A percentile compares a stretch with the other conserved stretches of the same genome.
These are phyloP conservation scores for Micromussa lordhowensis DNA, from an alignment of 92 coral and sea anemone genomes.

Conservation along the genomic window DNA sequence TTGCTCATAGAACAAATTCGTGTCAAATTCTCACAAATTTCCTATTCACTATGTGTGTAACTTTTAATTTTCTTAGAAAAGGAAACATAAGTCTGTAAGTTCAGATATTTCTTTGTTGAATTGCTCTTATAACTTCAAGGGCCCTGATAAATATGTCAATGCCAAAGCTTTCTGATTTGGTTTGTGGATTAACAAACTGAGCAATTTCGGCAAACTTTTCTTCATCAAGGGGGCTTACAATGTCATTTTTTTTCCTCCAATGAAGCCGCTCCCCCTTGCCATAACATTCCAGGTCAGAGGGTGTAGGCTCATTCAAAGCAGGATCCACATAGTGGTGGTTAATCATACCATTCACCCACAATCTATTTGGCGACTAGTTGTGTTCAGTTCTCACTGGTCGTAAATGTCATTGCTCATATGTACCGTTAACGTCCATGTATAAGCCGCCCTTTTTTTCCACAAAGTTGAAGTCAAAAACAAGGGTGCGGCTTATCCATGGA, in stretches of 20 bases:
- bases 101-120: conserved; percentile 32
- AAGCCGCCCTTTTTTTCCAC: too few species aligned
- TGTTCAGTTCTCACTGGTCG: conserved; percentile 64
- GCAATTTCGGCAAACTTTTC: conserved; percentile 48
- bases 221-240: conserved; percentile 54
- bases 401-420: conserved; percentile 50
- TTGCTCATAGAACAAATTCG: conserved; percentile 23
- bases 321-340: conserved; percentile 47
- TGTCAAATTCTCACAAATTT: conserved; percentile 37
- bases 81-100: conserved; percentile 13
- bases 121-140: conserved; percentile 34
- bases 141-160: conserved; percentile 60
- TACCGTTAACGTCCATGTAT: too few species aligned
- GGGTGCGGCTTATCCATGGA: too few species aligned
- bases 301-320: conserved; percentile 34
- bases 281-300: conserved; percentile 52
- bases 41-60: conserved; percentile 17
- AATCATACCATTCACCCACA: conserved; percentile 59
- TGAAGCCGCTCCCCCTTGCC: conserved; percentile 64
- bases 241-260: conserved; percentile 61
- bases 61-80: conserved; percentile 20
- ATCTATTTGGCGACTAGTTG: conserved; percentile 63
- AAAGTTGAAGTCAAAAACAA: too few species aligned
- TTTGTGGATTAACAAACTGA: conserved; percentile 49
- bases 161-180: conserved; percentile 60